These are phyloP conservation scores for Ganaspis sp. DNA, from an alignment of 1,140 invertebrate species.

Conservation along the genomic window DNA sequence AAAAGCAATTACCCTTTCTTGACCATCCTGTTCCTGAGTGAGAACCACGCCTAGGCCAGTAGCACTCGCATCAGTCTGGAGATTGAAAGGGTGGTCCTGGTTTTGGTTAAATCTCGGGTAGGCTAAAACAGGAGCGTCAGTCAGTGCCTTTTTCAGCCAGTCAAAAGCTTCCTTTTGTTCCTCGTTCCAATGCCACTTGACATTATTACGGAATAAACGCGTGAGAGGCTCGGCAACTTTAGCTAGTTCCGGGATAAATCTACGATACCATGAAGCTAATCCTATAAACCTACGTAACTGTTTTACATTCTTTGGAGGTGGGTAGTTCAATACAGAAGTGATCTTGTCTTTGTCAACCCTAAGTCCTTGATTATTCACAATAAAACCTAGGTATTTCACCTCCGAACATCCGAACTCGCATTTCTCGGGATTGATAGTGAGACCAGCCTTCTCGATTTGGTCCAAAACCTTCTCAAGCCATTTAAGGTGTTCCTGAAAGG, in stretches of 20 bases:
- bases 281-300: constrained; percentile 68
- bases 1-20: no score
- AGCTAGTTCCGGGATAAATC: constrained; percentile 73
- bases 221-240: constrained; percentile 62
- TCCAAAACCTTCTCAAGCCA: no score
- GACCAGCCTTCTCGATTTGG: no score
- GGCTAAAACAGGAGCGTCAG: constrained; percentile 39
- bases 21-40: no score
- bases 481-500: no score
- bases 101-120: constrained; percentile 40
- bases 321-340: background rate
- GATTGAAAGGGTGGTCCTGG: constrained; percentile 14
- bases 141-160: background rate
- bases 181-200: constrained; percentile 47
- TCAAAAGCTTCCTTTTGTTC: constrained; percentile 57
- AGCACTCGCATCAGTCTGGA: constrained; percentile 55
- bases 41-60: constrained; percentile 37
- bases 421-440: no score
- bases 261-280: constrained; percentile 69
- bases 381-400: no score
- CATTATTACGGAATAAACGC: constrained; percentile 41
- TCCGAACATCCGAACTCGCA: no score
- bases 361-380: background rate
- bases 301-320: background rate
- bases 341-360: background rate